Percentiles rank a stretch among this genome's conserved stretches.
Conservation (phyloP, 2,797 vertebrate genomes). For the Mus caroli region DNA sequence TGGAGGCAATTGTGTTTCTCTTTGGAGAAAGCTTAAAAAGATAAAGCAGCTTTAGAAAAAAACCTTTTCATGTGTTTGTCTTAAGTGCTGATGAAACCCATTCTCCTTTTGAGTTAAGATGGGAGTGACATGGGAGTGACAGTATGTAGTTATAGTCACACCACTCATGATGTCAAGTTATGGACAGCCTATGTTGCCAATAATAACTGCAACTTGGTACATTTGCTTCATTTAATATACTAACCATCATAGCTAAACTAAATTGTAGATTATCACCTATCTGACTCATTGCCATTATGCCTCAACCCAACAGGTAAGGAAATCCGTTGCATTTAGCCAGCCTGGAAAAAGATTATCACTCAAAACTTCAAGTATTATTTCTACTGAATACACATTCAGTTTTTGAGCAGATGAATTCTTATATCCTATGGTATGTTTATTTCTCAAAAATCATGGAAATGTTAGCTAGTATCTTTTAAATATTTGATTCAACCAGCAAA, state of each 20-base stretch:
- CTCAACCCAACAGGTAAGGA: neutral
- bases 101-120: neutral
- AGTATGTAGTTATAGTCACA: neutral
- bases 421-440: neutral
- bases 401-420: neutral
- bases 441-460: conserved; percentile 58
- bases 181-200: neutral
- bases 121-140: neutral
- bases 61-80: neutral
- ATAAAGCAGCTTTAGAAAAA: neutral
- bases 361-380: neutral
- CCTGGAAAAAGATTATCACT: neutral
- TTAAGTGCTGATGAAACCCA: neutral
- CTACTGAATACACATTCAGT: neutral
- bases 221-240: neutral
- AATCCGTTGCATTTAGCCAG: neutral
- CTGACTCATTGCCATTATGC: neutral
- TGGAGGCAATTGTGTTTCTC: neutral
- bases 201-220: neutral
- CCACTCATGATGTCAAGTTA: neutral
- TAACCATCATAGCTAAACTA: neutral
- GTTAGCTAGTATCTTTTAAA: neutral
- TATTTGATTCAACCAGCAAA: conserved; percentile 37
- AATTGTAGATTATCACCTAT: neutral
- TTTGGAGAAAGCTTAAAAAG: neutral